These are phyloP conservation scores for Hydropsyche tenuis DNA, from an alignment of 1,140 invertebrate genomes.

Conservation along the genomic window DNA sequence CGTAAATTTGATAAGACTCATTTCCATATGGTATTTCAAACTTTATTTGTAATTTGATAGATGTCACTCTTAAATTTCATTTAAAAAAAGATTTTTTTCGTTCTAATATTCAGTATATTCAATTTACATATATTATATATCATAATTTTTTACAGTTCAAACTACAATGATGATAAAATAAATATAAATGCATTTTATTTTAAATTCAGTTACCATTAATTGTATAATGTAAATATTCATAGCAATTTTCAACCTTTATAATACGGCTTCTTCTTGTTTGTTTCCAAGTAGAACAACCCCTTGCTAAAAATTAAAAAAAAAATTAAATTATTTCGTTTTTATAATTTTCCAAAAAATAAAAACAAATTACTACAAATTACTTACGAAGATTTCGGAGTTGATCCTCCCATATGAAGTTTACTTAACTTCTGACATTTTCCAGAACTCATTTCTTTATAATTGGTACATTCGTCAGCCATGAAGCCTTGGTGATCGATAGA, in stretches of 20 bases:
- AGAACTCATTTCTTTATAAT: constrained; percentile 29
- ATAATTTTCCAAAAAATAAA: not conserved
- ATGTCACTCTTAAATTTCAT: too few species aligned
- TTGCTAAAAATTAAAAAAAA: constrained; percentile 36
- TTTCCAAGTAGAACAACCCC: constrained; percentile 42
- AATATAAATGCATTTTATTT: too few species aligned
- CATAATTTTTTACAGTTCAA: too few species aligned
- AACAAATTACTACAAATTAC: not conserved
- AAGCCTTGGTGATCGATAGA: constrained; percentile 53
- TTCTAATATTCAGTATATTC: too few species aligned
- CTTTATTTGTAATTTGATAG: too few species aligned
- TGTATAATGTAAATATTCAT: too few species aligned
- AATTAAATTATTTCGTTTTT: not conserved
- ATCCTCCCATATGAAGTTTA: constrained; percentile 41
- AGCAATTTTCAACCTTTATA: constrained; percentile 6
- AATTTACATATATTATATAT: too few species aligned
- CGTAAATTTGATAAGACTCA: too few species aligned
- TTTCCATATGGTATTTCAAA: too few species aligned
- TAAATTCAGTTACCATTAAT: too few species aligned
- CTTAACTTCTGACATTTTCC: constrained; percentile 38
- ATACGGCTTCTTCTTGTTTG: constrained; percentile 36
- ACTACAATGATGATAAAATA: too few species aligned
- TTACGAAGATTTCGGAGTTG: constrained; percentile 18
- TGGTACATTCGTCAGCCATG: constrained; percentile 26
- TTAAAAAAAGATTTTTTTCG: too few species aligned